Conservation (phyloP, 2,888 invertebrate genomes). For the Cephus spinipes region DNA sequence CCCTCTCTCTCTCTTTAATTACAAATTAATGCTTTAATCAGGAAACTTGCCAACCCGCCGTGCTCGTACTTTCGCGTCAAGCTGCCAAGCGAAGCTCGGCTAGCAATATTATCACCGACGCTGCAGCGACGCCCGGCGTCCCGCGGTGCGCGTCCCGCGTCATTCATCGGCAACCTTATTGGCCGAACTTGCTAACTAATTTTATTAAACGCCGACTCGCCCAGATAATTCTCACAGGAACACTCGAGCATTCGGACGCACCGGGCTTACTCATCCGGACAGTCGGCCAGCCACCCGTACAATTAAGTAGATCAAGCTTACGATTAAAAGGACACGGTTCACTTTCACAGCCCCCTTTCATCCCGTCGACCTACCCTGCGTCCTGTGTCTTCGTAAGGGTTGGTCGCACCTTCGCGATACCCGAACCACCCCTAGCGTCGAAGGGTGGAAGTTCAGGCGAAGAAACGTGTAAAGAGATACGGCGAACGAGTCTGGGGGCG, state of each 20-base stretch:
- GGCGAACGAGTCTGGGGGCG: not conserved
- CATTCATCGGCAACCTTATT: slow-evolving; percentile 51
- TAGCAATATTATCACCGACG: slow-evolving; percentile 54
- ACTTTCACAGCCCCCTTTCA: not conserved
- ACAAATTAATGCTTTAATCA: slow-evolving; percentile 61
- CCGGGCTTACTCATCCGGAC: not conserved
- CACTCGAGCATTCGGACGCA: not conserved
- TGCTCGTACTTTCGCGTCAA: slow-evolving; percentile 51
- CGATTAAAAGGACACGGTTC: not conserved
- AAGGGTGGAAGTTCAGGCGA: not conserved
- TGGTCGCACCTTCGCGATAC: not conserved
- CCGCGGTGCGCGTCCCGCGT: slow-evolving; percentile 21
- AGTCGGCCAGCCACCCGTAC: not conserved
- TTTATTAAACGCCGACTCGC: slow-evolving; percentile 47
- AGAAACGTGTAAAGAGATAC: not conserved
- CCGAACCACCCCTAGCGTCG: not conserved
- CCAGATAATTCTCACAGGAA: not conserved
- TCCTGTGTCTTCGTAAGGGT: not conserved
- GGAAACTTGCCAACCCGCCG: slow-evolving; percentile 51
- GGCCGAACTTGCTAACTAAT: slow-evolving; percentile 51
- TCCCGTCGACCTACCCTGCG: not conserved
- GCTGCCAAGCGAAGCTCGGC: slow-evolving; percentile 30
- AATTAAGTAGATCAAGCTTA: not conserved
- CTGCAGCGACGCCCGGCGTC: slow-evolving; percentile 32
- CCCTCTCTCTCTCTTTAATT: slow-evolving; percentile 53